phyloP scores from a whole-genome alignment of 2,888 invertebrate species.

The Urechis unicinctus region DNA sequence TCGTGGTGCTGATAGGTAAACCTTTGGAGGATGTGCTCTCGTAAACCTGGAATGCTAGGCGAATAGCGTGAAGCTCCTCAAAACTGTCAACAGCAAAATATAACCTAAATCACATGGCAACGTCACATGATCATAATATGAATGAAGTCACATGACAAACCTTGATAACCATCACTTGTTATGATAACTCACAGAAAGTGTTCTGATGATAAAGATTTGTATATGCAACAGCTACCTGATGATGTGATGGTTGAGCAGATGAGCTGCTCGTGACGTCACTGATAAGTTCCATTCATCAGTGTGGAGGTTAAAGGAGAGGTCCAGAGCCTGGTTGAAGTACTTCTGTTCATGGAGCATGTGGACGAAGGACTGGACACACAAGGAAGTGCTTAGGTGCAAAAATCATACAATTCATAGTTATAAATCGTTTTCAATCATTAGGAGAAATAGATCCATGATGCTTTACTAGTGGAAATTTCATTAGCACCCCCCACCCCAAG shows the following conservation, averaged over 20 bases:
- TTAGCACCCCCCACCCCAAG: too few species aligned
- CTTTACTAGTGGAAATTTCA: too few species aligned
- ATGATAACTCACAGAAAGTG: too few species aligned
- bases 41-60: conserved; percentile 40
- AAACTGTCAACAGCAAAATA: conserved; percentile 24
- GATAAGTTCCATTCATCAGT: conserved; percentile 44
- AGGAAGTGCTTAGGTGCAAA: too few species aligned
- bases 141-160: too few species aligned
- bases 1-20: conserved; percentile 29
- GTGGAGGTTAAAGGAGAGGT: conserved; percentile 40
- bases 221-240: conserved; percentile 16
- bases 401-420: too few species aligned
- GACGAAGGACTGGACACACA: conserved; percentile 32
- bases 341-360: conserved; percentile 33
- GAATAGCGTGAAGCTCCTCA: conserved; percentile 34
- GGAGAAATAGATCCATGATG: too few species aligned
- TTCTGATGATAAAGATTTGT: neutral
- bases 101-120: too few species aligned
- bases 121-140: too few species aligned
- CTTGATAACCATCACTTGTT: too few species aligned
- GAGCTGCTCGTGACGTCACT: conserved; percentile 27
- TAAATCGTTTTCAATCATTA: too few species aligned
- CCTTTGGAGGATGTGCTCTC: conserved; percentile 42
- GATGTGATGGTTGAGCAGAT: conserved; percentile 24
- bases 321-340: conserved; percentile 29